These are phyloP conservation scores for Ostrea denselamellosa DNA, from an alignment of 1,140 invertebrate genomes.

Conservation along the genomic window DNA sequence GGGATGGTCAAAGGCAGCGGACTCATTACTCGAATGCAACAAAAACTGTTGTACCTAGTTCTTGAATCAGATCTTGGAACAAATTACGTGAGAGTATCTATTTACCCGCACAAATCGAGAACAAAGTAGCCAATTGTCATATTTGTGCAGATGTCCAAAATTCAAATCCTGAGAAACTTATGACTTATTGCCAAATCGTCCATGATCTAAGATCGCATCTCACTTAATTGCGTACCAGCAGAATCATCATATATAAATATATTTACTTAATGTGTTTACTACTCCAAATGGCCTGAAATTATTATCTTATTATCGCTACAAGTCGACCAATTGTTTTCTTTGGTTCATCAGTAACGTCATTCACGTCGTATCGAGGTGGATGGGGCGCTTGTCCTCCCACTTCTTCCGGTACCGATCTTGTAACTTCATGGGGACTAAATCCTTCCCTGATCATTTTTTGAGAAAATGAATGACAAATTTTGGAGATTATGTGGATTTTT, in stretches of 20 bases:
- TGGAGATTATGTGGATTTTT: too few relatives aligned
- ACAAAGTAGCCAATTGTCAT: constrained; percentile 22
- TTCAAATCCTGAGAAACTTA: constrained; percentile 42
- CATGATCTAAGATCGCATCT: constrained; percentile 24
- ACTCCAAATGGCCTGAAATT: too few relatives aligned
- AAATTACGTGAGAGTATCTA: constrained; percentile 46
- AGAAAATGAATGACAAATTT: too few relatives aligned
- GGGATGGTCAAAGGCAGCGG: not conserved
- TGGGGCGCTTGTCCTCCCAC: too few relatives aligned
- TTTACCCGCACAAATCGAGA: constrained; percentile 35
- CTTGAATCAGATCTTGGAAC: constrained; percentile 49
- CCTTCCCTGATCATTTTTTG: too few relatives aligned
- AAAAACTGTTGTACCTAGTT: constrained; percentile 51
- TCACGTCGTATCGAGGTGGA: too few relatives aligned
- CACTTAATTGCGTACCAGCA: constrained; percentile 5
- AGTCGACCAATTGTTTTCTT: too few relatives aligned
- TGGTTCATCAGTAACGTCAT: too few relatives aligned
- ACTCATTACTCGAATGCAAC: constrained; percentile 25
- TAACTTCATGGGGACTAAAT: too few relatives aligned
- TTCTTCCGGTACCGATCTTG: too few relatives aligned
- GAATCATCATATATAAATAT: not conserved
- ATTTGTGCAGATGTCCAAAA: constrained; percentile 11
- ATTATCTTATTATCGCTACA: too few relatives aligned
- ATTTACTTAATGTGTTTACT: too few relatives aligned
- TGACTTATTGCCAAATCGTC: constrained; percentile 32